Conservation (phyloP, 2,888 invertebrate genomes). For the Aricia artaxerxes region DNA sequence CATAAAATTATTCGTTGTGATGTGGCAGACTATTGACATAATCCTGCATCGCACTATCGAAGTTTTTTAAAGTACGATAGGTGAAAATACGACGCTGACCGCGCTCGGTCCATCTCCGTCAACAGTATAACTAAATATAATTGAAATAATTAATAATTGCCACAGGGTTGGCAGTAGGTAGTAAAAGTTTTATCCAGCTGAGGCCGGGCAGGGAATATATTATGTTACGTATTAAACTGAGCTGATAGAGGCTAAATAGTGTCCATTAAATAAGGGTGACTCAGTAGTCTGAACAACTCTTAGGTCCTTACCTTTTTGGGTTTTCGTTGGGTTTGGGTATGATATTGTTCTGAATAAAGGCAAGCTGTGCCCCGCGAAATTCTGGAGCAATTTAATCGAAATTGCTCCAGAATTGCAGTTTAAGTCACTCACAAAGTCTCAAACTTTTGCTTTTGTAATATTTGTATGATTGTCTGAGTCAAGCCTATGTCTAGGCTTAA, state of each 20-base stretch:
- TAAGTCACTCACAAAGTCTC: no score
- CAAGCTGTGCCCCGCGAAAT: no score
- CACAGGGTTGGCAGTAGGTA: not conserved
- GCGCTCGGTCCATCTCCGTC: not conserved
- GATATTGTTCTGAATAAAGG: no score
- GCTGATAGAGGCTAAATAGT: not conserved
- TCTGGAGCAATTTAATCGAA: no score
- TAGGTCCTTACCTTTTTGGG: not conserved
- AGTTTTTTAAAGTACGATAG: not conserved
- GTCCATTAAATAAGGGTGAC: not conserved
- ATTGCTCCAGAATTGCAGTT: no score
- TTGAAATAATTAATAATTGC: not conserved
- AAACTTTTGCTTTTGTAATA: no score
- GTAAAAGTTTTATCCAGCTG: constrained; percentile 1
- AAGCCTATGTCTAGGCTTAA: no score
- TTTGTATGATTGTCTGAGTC: no score
- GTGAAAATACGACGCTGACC: no score
- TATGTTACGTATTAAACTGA: not conserved
- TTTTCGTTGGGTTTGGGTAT: not conserved
- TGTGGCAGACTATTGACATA: no score
- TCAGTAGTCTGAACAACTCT: not conserved
- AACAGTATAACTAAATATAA: not conserved
- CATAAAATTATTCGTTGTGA: no score
- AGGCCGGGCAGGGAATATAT: not conserved
- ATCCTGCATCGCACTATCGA: no score